These are phyloP conservation scores for Sminthurinus aureus DNA, from an alignment of 2,888 invertebrate genomes.

Conservation along the genomic window DNA sequence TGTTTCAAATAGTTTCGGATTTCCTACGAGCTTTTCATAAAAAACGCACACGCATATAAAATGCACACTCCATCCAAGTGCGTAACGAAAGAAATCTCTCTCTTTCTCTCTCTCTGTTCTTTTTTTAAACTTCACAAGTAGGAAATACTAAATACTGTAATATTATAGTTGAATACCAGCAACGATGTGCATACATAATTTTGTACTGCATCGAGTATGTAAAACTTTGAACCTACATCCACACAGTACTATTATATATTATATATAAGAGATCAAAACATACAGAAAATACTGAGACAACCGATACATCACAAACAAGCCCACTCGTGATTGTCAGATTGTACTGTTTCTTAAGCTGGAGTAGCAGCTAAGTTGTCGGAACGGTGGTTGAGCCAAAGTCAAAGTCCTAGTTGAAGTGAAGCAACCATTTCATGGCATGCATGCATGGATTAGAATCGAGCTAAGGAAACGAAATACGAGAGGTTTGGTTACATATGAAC, in stretches of 20 bases:
- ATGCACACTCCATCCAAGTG: not conserved
- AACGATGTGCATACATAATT: no score
- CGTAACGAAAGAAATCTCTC: no score
- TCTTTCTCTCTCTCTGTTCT: no score
- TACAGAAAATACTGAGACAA: constrained; percentile 19
- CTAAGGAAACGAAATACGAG: not conserved
- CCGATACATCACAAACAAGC: constrained; percentile 20
- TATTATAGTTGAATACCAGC: no score
- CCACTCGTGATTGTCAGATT: constrained; percentile 23
- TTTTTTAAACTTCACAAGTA: no score
- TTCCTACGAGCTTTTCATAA: constrained; percentile 31
- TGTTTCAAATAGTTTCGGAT: constrained; percentile 56
- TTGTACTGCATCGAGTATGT: no score
- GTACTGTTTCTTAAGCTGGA: no score
- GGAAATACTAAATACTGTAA: no score
- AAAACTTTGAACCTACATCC: no score
- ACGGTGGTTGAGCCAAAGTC: not conserved
- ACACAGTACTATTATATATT: no score
- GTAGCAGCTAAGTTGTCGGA: not conserved
- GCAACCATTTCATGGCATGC: not conserved
- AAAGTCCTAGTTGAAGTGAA: not conserved
- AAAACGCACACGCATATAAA: not conserved
- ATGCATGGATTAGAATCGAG: not conserved
- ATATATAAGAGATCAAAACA: no score
- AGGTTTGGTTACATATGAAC: not conserved